Conservation (phyloP, 2,113 vertebrate genomes). For the Otolemur garnettii region DNA sequence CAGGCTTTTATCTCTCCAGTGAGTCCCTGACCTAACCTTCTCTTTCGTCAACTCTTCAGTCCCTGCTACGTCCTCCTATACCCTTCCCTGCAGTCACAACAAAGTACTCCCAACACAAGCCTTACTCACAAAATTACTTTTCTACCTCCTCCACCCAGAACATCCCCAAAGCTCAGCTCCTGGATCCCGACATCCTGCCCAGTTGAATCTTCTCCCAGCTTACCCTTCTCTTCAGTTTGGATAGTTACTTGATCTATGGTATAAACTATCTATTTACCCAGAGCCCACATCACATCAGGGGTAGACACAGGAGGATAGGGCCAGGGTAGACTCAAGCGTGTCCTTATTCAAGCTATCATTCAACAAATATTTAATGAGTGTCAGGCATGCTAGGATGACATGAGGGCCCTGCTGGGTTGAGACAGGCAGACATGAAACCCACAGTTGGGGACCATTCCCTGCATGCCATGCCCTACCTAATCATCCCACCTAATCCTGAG, state of each 20-base stretch:
- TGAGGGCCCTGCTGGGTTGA: too few species aligned
- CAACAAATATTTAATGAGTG: not conserved
- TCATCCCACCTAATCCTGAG: not conserved
- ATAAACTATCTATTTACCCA: not conserved
- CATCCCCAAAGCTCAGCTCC: not conserved
- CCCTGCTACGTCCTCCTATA: not conserved
- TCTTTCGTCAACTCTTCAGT: not conserved
- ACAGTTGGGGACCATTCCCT: not conserved
- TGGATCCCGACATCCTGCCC: fast-evolving
- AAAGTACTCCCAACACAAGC: not conserved
- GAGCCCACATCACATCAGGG: fast-evolving
- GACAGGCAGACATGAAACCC: not conserved
- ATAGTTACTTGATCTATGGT: fast-evolving
- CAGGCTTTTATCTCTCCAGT: not conserved
- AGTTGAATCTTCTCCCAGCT: not conserved
- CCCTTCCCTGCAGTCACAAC: not conserved
- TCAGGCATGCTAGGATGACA: not conserved
- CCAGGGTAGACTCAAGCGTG: not conserved
- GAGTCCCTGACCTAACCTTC: not conserved
- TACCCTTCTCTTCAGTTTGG: not conserved
- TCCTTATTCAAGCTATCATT: not conserved
- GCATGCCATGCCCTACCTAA: not conserved
- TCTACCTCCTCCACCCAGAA: not conserved
- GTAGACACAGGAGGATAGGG: not conserved
- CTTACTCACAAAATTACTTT: not conserved